These are phyloP conservation scores for Sardina pilchardus DNA, from an alignment of 2,113 vertebrate genomes.

Conservation along the genomic window DNA sequence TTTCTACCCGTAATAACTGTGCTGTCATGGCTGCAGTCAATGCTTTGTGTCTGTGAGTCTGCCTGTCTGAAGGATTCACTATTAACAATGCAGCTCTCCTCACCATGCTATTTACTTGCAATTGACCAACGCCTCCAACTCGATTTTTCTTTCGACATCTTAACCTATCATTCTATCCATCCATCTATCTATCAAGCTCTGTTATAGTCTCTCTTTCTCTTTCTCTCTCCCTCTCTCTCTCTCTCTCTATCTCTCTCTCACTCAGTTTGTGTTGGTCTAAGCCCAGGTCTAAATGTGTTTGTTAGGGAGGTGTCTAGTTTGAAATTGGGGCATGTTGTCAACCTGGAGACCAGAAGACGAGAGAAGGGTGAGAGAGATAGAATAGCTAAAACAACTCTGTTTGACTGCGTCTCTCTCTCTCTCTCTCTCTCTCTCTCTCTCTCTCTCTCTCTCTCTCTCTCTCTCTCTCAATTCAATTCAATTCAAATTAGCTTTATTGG, in stretches of 20 bases:
- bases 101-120: no score
- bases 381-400: neutral
- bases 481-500: no score
- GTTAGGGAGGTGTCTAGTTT: neutral
- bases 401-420: neutral
- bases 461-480: no score
- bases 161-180: neutral
- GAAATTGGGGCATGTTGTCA: neutral
- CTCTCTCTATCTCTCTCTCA: neutral
- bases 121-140: no score
- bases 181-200: neutral
- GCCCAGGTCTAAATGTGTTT: no score
- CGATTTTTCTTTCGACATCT: neutral
- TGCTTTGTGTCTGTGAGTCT: neutral
- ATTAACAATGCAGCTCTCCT: neutral
- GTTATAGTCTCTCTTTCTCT: no score
- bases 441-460: neutral
- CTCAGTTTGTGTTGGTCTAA: no score
- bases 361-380: neutral
- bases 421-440: neutral
- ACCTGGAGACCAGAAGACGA: no score
- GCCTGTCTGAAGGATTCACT: conserved; percentile 15
- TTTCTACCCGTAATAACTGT: conserved; percentile 45
- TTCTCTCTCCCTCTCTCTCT: neutral
- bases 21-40: conserved; percentile 30